Evolutionary conservation across 2,113 vertebrate genomes (phyloP).

Genomic region (Gavia stellata): DNA sequence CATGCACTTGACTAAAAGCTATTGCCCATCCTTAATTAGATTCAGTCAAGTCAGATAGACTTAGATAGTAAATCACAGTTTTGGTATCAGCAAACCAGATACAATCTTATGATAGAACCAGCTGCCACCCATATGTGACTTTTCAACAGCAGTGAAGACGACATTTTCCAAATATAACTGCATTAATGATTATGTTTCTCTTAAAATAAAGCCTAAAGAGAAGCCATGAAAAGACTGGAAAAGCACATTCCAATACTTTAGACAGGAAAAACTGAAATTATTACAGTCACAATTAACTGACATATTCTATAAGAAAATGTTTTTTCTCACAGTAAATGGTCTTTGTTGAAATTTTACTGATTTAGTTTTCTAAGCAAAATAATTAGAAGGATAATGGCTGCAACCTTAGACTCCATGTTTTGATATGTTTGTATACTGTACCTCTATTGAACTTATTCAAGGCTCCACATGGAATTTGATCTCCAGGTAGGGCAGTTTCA

Average conservation of each 20-base stretch:
- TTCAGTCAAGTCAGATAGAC: background rate
- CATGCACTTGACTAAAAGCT: background rate
- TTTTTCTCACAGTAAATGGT: background rate
- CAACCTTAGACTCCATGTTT: background rate
- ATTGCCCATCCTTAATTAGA: background rate
- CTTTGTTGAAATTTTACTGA: background rate
- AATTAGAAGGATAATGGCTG: background rate
- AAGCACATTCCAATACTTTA: background rate
- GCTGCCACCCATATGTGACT: background rate
- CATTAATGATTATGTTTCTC: background rate
- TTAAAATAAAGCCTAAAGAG: background rate
- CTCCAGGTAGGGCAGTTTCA: background rate
- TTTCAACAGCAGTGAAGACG: background rate
- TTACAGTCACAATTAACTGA: background rate
- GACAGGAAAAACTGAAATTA: background rate
- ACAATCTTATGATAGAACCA: background rate
- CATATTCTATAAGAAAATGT: background rate
- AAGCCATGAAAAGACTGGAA: background rate
- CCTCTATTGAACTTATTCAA: background rate
- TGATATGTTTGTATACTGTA: background rate
- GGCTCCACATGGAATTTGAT: background rate
- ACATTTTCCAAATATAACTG: background rate
- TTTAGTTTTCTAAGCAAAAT: background rate
- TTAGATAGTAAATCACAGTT: background rate
- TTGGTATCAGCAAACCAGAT: background rate